Conservation (phyloP, 2,113 vertebrate species). For the Festucalex cinctus region DNA sequence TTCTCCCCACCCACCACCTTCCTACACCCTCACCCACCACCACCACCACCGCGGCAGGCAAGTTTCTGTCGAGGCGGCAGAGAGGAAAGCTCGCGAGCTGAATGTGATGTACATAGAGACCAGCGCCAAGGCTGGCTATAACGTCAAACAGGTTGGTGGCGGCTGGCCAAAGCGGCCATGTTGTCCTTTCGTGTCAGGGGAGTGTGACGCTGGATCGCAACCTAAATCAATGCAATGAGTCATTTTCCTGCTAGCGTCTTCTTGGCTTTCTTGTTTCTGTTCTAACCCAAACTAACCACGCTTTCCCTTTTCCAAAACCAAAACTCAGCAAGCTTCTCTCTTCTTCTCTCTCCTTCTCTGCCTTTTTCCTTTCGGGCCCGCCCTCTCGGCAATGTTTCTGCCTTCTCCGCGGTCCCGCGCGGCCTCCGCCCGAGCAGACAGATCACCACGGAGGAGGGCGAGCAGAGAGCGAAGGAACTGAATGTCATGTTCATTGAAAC, state of each 20-base stretch:
- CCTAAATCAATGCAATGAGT: conserved; percentile 35
- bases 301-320: conserved; percentile 34
- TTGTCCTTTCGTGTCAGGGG: conserved; percentile 29
- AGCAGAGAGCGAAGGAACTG: conserved; percentile 94
- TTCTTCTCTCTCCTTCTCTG: conserved; percentile 46
- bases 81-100: conserved; percentile 78
- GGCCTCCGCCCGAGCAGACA: conserved; percentile 79
- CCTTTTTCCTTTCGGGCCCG: conserved; percentile 29
- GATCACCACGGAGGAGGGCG: conserved; percentile 92
- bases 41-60: conserved; percentile 69
- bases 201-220: conserved; percentile 21
- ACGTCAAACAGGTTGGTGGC: conserved; percentile 78
- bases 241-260: conserved; percentile 38
- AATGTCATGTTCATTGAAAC: conserved; percentile 98
- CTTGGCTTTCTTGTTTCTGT: conserved; percentile 22
- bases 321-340: conserved; percentile 47
- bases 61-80: conserved; percentile 79
- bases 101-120: conserved; percentile 82
- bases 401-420: conserved; percentile 49
- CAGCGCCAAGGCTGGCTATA: conserved; percentile 79
- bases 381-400: conserved; percentile 44
- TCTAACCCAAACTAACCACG: conserved; percentile 62
- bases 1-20: conserved; percentile 24
- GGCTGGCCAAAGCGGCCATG: conserved; percentile 31
- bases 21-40: conserved; percentile 41